phyloP scores from a whole-genome alignment of 2,113 vertebrate genomes.

The Sterrhoptilus dennistouni region DNA sequence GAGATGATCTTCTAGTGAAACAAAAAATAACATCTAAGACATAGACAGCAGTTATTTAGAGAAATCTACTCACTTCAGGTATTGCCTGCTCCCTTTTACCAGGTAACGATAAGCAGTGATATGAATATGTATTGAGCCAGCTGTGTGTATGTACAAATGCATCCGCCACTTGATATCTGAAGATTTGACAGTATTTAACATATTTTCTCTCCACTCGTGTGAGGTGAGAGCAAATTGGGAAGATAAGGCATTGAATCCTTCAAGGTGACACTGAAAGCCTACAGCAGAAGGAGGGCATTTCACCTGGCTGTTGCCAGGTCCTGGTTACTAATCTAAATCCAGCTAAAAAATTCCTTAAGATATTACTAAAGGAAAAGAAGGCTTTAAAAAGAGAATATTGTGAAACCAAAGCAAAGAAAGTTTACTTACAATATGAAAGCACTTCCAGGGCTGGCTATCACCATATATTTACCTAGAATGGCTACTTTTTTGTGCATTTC shows the following conservation, averaged over 20 bases:
- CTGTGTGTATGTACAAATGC: not conserved
- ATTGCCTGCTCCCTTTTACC: not conserved
- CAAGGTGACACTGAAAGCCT: not conserved
- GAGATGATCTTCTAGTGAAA: not conserved
- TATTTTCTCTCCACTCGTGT: not conserved
- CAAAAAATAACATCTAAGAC: rapidly evolving
- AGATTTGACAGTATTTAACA: not conserved
- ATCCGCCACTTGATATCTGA: not conserved
- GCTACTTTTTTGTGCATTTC: not conserved
- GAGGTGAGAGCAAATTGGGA: not conserved
- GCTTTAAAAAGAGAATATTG: not conserved
- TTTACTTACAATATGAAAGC: not conserved
- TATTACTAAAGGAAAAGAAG: not conserved
- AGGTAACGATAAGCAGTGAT: not conserved
- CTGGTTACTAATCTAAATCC: not conserved
- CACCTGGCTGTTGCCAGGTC: not conserved
- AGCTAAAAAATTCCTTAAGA: not conserved
- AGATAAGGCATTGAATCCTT: not conserved
- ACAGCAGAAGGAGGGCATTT: not conserved
- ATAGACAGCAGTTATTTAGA: not conserved
- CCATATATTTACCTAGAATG: not conserved
- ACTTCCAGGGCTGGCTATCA: not conserved
- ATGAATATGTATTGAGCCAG: conserved; percentile 5
- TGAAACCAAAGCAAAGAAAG: not conserved
- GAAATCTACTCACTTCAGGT: not conserved